A percentile compares a stretch with the other conserved stretches of the same genome.
phyloP scores from a whole-genome alignment of 2,113 vertebrate genomes.

The Pseudonaja textilis region DNA sequence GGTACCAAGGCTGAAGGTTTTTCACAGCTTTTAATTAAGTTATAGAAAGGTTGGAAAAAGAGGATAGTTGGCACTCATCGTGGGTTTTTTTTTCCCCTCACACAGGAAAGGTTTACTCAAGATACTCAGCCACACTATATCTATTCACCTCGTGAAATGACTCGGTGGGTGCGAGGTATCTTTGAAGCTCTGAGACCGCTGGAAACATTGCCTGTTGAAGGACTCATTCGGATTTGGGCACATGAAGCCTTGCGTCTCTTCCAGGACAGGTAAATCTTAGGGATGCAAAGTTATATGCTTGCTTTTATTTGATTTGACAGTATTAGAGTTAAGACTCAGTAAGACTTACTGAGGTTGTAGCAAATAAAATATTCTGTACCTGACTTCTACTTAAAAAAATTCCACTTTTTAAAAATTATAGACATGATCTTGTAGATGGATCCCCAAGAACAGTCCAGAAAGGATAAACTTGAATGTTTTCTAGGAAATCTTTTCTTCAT shows the following conservation, averaged over 20 bases:
- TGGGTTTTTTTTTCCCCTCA: not conserved
- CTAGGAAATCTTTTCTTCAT: not conserved
- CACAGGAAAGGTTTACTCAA: slow-evolving; percentile 95
- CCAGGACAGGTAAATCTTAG: slow-evolving; percentile 86
- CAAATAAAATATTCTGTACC: not conserved
- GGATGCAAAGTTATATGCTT: not conserved
- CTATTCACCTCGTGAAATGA: slow-evolving; percentile 99
- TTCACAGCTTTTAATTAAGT: not conserved
- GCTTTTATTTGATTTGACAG: not conserved
- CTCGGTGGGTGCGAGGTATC: slow-evolving; percentile 95
- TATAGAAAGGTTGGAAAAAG: not conserved
- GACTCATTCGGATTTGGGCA: slow-evolving; percentile 98
- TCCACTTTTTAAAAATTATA: not conserved
- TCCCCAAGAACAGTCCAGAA: not conserved
- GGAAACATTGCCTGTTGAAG: slow-evolving; percentile 95
- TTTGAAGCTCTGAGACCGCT: slow-evolving; percentile 93
- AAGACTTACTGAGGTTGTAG: not conserved
- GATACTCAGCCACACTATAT: slow-evolving; percentile 98
- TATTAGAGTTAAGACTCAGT: not conserved
- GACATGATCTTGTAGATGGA: not conserved
- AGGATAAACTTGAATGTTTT: not conserved
- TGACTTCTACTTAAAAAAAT: not conserved
- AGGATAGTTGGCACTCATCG: not conserved
- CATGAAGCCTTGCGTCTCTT: slow-evolving; percentile 97
- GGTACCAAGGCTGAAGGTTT: slow-evolving; percentile 68